Evolutionary conservation across 2,888 invertebrate species (phyloP), one percentile per base, ranked within the genome.

Genomic region (Xestia rhomboidea): DNA sequence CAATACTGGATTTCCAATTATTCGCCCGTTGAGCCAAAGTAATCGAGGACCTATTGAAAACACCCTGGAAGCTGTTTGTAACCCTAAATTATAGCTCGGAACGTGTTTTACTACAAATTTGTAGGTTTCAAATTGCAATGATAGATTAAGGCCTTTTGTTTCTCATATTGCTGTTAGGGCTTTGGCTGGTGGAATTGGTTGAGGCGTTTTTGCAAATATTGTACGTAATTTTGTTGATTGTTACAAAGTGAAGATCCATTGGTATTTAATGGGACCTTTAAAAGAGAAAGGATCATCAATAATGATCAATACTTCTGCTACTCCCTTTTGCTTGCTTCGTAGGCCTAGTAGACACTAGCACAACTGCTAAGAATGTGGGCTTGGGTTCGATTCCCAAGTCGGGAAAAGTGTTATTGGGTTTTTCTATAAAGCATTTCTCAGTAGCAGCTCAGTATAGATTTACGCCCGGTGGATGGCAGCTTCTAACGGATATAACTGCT

Each of bases 1-100:
- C 88, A 88, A 89, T 85, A 81, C 77, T 82, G 78, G 70, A 62
- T 84, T 83, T 82, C 78, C 84, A 81, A 86, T 84, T 85, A 87
- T 89, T 82, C 66, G 82, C 79, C 76, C 73, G 85, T 83, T 79
- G 74, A 73, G 77, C 68, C 68, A 76, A 79, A 82, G 74, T 82
- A 82, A 86, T 83, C 69, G 84, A 69, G 75, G 71, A 70, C 70
- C 81, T 74, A 87, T 86, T 87, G 83, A 87, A 83, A 79, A 77
- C 78, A 75, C 85, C 76, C 85, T 87, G 78, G 81, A 81, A 85
- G 70, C 87, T 74, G 80, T 86, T 79, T 85, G 83, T 83, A 77
- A 72, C 84, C 83, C 81, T 67, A 85, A 86, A 84, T 85, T 86
- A 82, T 84, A 67, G 79, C 74, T 73, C 21, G 7, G 27, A 83